Evolutionary conservation across 2,113 vertebrate species (phyloP).

Genomic region (Orthochromis indermauri): DNA sequence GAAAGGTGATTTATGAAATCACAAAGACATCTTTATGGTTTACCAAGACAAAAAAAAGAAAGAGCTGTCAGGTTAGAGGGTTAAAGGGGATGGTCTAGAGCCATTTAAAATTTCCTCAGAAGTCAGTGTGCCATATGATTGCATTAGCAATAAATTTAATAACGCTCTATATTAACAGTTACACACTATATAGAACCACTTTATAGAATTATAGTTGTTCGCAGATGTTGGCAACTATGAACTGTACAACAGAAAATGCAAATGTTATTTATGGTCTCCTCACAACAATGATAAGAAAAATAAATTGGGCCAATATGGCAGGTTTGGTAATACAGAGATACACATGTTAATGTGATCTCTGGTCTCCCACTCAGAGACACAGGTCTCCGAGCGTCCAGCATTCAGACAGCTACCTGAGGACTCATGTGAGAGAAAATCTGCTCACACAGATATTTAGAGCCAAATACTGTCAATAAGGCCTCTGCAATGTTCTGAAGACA

Average conservation of each 20-base stretch:
- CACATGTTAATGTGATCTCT: not conserved
- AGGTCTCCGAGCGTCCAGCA: not conserved
- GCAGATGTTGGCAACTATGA: not conserved
- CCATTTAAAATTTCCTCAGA: not conserved
- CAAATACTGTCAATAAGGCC: no score
- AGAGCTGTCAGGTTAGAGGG: not conserved
- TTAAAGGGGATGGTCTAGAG: not conserved
- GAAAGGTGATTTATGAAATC: not conserved
- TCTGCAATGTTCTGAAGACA: no score
- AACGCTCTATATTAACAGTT: not conserved
- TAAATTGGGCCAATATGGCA: not conserved
- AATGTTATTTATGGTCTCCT: not conserved
- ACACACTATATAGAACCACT: not conserved
- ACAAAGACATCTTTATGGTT: not conserved
- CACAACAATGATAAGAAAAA: not conserved
- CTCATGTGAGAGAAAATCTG: no score
- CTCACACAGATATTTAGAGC: no score
- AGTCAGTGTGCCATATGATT: not conserved
- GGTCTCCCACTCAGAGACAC: not conserved
- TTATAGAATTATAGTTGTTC: not conserved
- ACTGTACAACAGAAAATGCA: not conserved
- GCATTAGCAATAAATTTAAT: not conserved
- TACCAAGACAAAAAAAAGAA: not conserved
- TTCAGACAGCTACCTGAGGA: accelerated
- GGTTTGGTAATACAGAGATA: accelerated